These are phyloP conservation scores for Steatornis caripensis DNA, from an alignment of 2,113 vertebrate genomes.

Conservation along the genomic window DNA sequence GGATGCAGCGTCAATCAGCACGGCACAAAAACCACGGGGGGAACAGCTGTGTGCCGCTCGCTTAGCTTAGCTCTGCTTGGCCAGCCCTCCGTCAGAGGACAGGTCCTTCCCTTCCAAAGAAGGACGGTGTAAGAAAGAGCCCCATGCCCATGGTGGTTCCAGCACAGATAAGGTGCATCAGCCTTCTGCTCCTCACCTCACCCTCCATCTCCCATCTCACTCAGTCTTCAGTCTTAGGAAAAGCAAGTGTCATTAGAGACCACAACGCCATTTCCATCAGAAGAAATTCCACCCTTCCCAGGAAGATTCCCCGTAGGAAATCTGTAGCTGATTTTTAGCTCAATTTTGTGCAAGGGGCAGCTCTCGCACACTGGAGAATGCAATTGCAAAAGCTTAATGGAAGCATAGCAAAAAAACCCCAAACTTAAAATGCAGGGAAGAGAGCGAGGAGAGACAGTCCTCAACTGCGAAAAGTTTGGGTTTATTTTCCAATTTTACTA, in stretches of 20 bases:
- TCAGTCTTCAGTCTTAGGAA: neutral
- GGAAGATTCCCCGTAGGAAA: neutral
- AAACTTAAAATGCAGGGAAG: neutral
- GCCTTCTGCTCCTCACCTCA: neutral
- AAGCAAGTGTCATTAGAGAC: neutral
- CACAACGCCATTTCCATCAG: neutral
- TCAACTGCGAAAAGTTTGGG: neutral
- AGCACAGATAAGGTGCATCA: neutral
- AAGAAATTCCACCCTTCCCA: neutral
- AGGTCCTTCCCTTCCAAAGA: too few relatives aligned
- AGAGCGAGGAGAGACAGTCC: neutral
- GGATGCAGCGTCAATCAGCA: accelerated
- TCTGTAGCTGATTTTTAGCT: neutral
- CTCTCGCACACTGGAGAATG: neutral
- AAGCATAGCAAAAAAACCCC: neutral
- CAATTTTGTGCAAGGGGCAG: neutral
- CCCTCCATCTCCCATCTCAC: neutral
- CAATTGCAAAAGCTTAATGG: neutral
- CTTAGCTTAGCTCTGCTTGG: neutral
- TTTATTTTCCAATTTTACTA: slow-evolving; percentile 21
- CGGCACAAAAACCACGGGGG: neutral
- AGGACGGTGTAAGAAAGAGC: neutral
- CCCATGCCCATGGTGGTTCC: accelerated
- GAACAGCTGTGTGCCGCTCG: neutral
- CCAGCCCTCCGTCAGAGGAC: accelerated